phyloP scores from a whole-genome alignment of 1,140 invertebrate genomes.

The Eriocheir sinensis region DNA sequence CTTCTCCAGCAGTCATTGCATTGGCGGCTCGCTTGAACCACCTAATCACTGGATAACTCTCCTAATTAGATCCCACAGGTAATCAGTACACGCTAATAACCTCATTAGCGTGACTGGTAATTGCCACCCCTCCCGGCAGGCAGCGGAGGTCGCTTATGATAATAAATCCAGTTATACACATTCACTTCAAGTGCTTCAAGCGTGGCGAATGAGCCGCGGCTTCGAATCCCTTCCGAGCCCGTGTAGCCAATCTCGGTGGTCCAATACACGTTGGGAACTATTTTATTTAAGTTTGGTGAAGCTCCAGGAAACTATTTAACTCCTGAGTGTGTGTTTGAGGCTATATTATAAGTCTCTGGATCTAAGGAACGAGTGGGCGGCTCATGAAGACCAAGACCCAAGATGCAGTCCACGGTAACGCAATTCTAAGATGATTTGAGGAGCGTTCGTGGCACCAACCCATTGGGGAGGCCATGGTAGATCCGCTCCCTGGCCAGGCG shows the following conservation, averaged over 20 bases:
- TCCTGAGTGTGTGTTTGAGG: neutral
- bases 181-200: neutral
- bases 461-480: too few species aligned
- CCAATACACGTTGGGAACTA: neutral
- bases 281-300: constrained; percentile 18
- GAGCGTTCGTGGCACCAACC: neutral
- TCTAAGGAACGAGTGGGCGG: neutral
- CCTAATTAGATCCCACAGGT: neutral
- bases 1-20: neutral
- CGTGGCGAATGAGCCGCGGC: neutral
- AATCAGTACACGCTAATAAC: neutral
- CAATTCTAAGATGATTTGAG: neutral
- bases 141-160: neutral
- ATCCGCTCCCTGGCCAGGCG: too few species aligned
- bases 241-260: neutral
- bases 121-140: neutral
- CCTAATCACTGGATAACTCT: neutral
- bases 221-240: neutral
- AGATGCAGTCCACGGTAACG: neutral
- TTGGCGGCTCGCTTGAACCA: neutral
- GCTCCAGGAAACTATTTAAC: constrained; percentile 16
- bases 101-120: neutral
- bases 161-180: neutral
- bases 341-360: neutral
- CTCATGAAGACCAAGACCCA: neutral